Conservation (phyloP, 2,113 vertebrate species). For the Megaceryle maxima region DNA sequence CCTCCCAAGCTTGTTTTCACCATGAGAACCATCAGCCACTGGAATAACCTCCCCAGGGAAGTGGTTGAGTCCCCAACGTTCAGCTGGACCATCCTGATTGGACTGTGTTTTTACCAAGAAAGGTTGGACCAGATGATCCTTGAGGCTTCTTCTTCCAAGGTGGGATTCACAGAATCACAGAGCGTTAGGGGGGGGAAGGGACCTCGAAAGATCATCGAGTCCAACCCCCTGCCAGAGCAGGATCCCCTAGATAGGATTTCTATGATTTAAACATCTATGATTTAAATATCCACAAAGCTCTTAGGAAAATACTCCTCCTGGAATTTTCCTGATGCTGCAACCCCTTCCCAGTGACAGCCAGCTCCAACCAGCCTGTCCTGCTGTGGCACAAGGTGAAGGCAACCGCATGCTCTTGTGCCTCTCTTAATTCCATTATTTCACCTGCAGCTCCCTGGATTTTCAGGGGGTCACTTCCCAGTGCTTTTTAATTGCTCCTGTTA, state of each 20-base stretch:
- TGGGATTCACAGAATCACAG: neutral
- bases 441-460: neutral
- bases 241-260: too few species aligned
- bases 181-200: too few species aligned
- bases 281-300: neutral
- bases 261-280: neutral
- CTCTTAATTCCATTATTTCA: neutral
- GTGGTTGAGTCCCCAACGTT: too few species aligned
- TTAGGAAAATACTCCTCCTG: neutral
- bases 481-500: slow-evolving; percentile 53
- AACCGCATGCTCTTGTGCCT: rapidly evolving
- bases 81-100: too few species aligned
- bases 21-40: too few species aligned
- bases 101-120: too few species aligned
- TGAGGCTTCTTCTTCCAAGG: neutral
- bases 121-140: too few species aligned
- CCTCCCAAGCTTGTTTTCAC: neutral
- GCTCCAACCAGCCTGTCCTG: rapidly evolving
- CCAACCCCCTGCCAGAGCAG: too few species aligned
- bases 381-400: rapidly evolving
- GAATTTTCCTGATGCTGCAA: neutral
- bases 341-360: rapidly evolving
- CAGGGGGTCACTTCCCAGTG: neutral
- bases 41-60: too few species aligned
- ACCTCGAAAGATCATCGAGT: too few species aligned